Evolutionary conservation across 2,888 invertebrate genomes (phyloP).

Genomic region (Taphrorychus bicolor): DNA sequence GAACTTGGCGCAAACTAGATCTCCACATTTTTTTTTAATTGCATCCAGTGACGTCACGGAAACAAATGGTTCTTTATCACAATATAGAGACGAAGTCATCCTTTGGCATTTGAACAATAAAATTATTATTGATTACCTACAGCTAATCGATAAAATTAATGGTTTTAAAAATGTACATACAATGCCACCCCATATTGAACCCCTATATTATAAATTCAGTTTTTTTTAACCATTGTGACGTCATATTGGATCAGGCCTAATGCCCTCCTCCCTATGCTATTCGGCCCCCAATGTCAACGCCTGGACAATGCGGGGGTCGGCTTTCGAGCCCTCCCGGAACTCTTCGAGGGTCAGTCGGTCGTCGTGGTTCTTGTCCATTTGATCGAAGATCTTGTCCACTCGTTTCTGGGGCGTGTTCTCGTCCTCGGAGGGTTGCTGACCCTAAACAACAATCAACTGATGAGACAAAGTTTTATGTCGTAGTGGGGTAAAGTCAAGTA

Average conservation of each 20-base stretch:
- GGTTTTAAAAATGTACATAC: neutral
- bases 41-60: neutral
- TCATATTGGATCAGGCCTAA: conserved; percentile 54
- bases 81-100: conserved; percentile 40
- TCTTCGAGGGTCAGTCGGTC: conserved; percentile 95
- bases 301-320: conserved; percentile 95
- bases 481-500: no score
- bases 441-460: no score
- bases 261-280: conserved; percentile 59
- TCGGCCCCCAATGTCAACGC: conserved; percentile 88
- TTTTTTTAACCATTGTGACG: conserved; percentile 35
- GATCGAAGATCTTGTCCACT: conserved; percentile 98
- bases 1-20: conserved; percentile 5
- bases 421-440: conserved; percentile 88
- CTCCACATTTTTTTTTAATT: neutral
- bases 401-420: conserved; percentile 94
- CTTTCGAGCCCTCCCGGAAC: conserved; percentile 97
- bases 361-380: conserved; percentile 99
- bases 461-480: no score
- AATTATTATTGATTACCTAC: neutral
- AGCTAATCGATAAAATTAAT: conserved; percentile 22
- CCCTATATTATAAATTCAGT: neutral
- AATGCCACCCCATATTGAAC: neutral
- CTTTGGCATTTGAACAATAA: conserved; percentile 38
- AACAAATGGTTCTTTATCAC: conserved; percentile 29